These are phyloP conservation scores for Morpho achilles DNA, from an alignment of 2,888 invertebrate genomes.

Conservation along the genomic window DNA sequence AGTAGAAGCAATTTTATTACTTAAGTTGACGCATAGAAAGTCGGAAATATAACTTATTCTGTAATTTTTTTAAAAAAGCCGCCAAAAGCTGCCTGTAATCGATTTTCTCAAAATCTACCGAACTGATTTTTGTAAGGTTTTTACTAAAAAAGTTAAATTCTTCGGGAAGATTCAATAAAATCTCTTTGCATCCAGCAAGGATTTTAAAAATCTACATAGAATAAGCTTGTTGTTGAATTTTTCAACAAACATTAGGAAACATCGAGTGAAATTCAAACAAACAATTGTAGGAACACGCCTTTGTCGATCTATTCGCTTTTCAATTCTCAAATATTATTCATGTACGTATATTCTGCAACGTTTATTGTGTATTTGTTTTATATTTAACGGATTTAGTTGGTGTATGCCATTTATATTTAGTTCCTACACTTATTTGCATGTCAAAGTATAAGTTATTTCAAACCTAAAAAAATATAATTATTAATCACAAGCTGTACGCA, in stretches of 20 bases:
- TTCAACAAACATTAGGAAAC: constrained; percentile 8
- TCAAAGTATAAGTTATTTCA: too few relatives aligned
- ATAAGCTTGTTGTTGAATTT: constrained; percentile 1
- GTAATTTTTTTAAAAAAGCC: too few relatives aligned
- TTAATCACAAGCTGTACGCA: too few relatives aligned
- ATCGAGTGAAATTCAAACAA: constrained; percentile 12
- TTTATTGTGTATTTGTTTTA: constrained; percentile 7
- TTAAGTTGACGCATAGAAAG: too few relatives aligned
- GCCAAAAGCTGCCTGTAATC: too few relatives aligned
- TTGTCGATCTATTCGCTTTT: constrained; percentile 15
- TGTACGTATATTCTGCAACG: constrained; percentile 6
- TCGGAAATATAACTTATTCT: too few relatives aligned
- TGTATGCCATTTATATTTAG: constrained; percentile 1
- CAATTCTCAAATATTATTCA: constrained; percentile 9
- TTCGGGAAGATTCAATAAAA: not conserved
- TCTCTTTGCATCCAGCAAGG: not conserved
- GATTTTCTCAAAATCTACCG: too few relatives aligned
- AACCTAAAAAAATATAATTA: too few relatives aligned
- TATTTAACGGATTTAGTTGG: constrained; percentile 5
- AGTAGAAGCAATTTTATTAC: too few relatives aligned
- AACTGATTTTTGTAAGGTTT: too few relatives aligned
- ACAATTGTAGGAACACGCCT: constrained; percentile 1
- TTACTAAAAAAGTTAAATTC: too few relatives aligned
- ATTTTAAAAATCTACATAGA: not conserved
- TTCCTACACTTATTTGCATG: too few relatives aligned